These are phyloP conservation scores for Cyanoderma ruficeps DNA, from an alignment of 2,113 vertebrate genomes.

Conservation along the genomic window DNA sequence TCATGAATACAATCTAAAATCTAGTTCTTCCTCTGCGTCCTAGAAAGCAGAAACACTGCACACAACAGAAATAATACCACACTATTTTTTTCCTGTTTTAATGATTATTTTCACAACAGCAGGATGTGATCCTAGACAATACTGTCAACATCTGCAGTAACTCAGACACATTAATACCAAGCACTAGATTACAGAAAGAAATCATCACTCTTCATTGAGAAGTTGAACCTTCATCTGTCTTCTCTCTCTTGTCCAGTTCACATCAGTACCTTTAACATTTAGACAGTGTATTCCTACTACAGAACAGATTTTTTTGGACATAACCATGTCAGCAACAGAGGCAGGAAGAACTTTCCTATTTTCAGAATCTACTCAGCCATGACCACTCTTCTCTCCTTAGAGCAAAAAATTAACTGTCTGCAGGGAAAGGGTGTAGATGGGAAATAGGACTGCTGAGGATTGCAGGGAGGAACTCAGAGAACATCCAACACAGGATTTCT, in stretches of 20 bases:
- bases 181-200: neutral
- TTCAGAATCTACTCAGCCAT: neutral
- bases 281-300: neutral
- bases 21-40: neutral
- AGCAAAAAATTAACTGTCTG: neutral
- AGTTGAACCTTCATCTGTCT: neutral
- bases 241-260: neutral
- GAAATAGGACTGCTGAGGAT: neutral
- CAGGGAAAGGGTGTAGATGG: neutral
- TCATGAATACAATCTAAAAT: neutral
- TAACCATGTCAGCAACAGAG: neutral
- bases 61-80: neutral
- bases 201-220: neutral
- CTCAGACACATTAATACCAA: neutral
- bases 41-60: neutral
- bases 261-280: neutral
- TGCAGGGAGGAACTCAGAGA: neutral
- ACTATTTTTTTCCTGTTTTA: neutral
- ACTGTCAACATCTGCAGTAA: neutral
- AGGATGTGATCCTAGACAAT: neutral
- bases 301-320: neutral
- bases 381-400: neutral
- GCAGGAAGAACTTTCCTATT: neutral
- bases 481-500: neutral
- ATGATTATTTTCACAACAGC: neutral